Base-by-base conservation (phyloP, 1,140 invertebrate species). In the Diachasma alloeum region DNA sequence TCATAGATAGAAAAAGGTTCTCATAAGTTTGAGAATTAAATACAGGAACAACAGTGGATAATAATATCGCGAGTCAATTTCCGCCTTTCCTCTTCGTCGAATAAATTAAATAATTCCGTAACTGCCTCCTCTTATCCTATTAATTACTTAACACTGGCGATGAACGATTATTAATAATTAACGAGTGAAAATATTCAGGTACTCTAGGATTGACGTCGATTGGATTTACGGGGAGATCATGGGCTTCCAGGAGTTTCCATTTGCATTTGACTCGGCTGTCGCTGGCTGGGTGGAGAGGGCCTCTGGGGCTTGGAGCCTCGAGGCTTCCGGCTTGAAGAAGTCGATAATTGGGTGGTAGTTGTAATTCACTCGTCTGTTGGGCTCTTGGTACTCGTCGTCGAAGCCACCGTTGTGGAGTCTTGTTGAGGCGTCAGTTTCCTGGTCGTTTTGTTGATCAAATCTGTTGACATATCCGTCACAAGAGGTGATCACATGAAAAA, bases 311-410 rank as follows among this genome's bases (percentile, higher is more conserved):
- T 89, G 85, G 9, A 90, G 74, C 87, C 88, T 88, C 24, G 87
- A 83, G 19, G 89, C 87, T 72, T 89, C 86, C n/a, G 89, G 87
- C 71, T 92, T 93, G 84, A 96, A 96, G 85, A 95, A 96, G 81
- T 96, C 94, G 78, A 96, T 95, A 69, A 96, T 96, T 2, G 95
- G 95, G 86, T 96, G 95, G 82, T 96, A 96, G 84, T 94, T 95
- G 82, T 96, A 96, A 88, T 96, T 96, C 44, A 95, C 91, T 81
- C 93, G 89, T 83, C 92, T 91, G 24, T 86, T 84, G 9, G 84
- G 82, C 66, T 88, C 87, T 4, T 87, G 84, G 63, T 86, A 87
- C 6, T 90, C 89, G 1, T 87, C 83, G 75, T 84, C 86, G 63
- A 87, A 88, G 4, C 83, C 83, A n/a, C 83, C 84, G 26, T 85